A percentile compares a stretch with the other conserved stretches of the same genome.
These are phyloP conservation scores for Aphidoletes aphidimyza DNA, from an alignment of 2,888 invertebrate genomes.

Conservation along the genomic window DNA sequence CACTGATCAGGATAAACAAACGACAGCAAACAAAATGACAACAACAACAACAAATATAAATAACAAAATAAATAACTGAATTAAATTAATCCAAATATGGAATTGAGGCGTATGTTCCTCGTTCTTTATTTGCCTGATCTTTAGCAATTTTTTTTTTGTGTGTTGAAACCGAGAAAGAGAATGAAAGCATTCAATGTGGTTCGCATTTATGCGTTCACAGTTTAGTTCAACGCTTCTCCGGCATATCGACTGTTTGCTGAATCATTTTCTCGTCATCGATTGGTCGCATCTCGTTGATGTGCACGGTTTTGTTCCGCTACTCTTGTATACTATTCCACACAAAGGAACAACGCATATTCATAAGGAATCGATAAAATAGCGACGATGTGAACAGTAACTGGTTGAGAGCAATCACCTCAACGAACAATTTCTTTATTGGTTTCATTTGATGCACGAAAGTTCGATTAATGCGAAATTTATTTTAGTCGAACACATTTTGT, in stretches of 20 bases:
- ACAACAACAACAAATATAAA: background rate
- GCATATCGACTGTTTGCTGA: constrained; percentile 4
- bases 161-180: background rate
- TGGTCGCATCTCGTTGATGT: constrained; percentile 5
- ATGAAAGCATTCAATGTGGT: background rate
- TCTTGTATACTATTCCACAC: background rate
- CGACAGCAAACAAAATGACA: background rate
- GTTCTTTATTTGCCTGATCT: constrained; percentile 30
- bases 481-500: background rate
- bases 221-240: no score
- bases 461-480: background rate
- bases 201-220: background rate
- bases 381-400: background rate
- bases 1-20: background rate
- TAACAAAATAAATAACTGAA: constrained; percentile 47
- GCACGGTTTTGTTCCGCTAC: background rate
- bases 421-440: constrained; percentile 9
- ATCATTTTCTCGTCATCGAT: constrained; percentile 15
- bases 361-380: background rate
- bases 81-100: constrained; percentile 52
- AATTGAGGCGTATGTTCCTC: constrained; percentile 36
- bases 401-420: constrained; percentile 42
- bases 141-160: background rate
- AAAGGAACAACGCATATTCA: constrained; percentile 30
- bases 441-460: no score